phyloP scores from a whole-genome alignment of 2,888 invertebrate species.

The Raillietiella orientalis region DNA sequence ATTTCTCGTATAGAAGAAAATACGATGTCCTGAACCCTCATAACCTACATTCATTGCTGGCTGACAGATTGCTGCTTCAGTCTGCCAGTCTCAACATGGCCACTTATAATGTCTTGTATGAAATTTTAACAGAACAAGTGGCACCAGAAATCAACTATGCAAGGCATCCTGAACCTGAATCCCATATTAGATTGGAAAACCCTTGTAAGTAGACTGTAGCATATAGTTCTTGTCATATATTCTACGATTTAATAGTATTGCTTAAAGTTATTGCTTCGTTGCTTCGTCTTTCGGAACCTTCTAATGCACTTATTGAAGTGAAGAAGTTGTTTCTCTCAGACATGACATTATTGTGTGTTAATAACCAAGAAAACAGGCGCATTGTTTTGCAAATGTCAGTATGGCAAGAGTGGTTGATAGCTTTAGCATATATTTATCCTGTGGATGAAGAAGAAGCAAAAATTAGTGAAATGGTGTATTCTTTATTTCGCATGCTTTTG shows the following conservation, averaged over 20 bases:
- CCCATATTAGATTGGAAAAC: slow-evolving; percentile 75
- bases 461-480: slow-evolving; percentile 75
- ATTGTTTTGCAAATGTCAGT: slow-evolving; percentile 99
- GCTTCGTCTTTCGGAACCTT: slow-evolving; percentile 82
- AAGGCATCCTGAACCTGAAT: slow-evolving; percentile 78
- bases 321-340: slow-evolving; percentile 90
- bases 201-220: slow-evolving; percentile 35
- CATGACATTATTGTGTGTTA: slow-evolving; percentile 89
- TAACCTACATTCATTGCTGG: slow-evolving; percentile 85
- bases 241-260: slow-evolving; percentile 35
- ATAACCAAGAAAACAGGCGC: slow-evolving; percentile 80
- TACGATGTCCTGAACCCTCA: slow-evolving; percentile 97
- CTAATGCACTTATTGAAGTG: slow-evolving; percentile 58
- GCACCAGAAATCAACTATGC: slow-evolving; percentile 77
- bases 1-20: slow-evolving; percentile 38
- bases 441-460: slow-evolving; percentile 79
- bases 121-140: slow-evolving; percentile 90
- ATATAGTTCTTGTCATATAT: neutral
- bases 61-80: slow-evolving; percentile 59
- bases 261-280: slow-evolving; percentile 92
- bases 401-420: slow-evolving; percentile 98
- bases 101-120: slow-evolving; percentile 92
- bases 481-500: slow-evolving; percentile 78
- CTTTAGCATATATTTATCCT: slow-evolving; percentile 91
- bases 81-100: slow-evolving; percentile 67